phyloP scores from a whole-genome alignment of 2,888 invertebrate genomes.

The Stenodema calcarata region DNA sequence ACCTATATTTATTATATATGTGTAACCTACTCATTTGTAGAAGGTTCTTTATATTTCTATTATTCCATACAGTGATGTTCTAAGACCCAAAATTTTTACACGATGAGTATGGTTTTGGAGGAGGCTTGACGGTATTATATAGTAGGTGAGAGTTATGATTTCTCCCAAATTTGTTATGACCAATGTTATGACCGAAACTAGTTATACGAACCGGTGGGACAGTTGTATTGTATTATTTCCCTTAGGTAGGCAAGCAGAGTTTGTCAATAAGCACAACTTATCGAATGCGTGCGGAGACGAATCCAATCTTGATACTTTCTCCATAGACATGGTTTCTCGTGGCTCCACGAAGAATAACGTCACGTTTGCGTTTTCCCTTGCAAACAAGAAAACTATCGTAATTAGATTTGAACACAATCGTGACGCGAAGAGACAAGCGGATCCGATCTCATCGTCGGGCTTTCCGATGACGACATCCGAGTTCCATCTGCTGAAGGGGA shows the following conservation, averaged over 20 bases:
- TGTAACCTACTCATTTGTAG: no score
- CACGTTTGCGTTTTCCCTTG: neutral
- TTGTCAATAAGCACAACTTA: neutral
- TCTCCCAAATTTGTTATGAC: no score
- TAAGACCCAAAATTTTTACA: no score
- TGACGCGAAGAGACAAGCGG: neutral
- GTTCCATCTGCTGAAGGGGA: neutral
- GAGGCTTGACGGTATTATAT: no score
- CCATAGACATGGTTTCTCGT: neutral
- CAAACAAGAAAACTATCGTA: conserved; percentile 23
- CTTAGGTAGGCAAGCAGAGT: neutral
- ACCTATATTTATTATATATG: no score
- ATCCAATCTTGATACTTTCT: neutral
- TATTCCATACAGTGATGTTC: no score
- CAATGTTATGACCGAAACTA: no score
- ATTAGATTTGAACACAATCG: conserved; percentile 13
- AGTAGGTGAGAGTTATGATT: no score
- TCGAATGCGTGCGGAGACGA: neutral
- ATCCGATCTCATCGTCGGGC: neutral
- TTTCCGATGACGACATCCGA: neutral
- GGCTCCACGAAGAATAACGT: neutral
- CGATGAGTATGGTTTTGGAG: no score
- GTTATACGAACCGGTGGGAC: no score
- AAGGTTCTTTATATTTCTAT: no score
- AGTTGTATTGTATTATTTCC: no score